A percentile compares a stretch with the other conserved stretches of the same genome.
Evolutionary conservation across 2,113 vertebrate genomes (phyloP).

Genomic region (Oreochromis tanganicae): DNA sequence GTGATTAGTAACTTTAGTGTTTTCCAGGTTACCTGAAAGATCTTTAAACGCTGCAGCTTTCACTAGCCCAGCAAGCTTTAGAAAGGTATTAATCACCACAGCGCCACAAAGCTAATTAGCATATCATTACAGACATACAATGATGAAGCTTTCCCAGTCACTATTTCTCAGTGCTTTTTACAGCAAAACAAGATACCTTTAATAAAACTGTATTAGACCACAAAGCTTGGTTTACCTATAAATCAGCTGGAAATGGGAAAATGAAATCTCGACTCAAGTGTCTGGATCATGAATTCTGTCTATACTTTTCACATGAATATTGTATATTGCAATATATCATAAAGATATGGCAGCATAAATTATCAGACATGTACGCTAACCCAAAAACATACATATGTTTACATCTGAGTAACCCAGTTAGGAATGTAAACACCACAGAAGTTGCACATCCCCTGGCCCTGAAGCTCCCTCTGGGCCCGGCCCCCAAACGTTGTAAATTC

Average conservation of each 20-base stretch:
- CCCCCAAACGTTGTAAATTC: slow-evolving; percentile 30
- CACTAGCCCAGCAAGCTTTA: neutral
- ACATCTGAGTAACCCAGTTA: neutral
- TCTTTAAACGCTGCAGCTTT: neutral
- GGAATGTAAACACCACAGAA: neutral
- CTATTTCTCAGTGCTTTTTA: neutral
- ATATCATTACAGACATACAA: neutral
- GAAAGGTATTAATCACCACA: neutral
- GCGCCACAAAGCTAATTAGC: neutral
- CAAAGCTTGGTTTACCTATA: neutral
- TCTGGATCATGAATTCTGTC: neutral
- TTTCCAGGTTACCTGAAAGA: neutral
- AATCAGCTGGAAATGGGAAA: neutral
- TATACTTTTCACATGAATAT: neutral
- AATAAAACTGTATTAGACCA: neutral
- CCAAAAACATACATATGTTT: neutral
- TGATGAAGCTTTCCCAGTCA: neutral
- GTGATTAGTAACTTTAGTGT: neutral
- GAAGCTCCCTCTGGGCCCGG: neutral
- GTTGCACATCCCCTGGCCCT: neutral
- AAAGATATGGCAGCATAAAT: neutral
- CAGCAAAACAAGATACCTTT: neutral
- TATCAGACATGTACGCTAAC: neutral
- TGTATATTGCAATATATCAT: neutral
- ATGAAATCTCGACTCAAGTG: neutral